Conservation (phyloP, 2,797 vertebrate species). For the Cyclura pinguis region DNA sequence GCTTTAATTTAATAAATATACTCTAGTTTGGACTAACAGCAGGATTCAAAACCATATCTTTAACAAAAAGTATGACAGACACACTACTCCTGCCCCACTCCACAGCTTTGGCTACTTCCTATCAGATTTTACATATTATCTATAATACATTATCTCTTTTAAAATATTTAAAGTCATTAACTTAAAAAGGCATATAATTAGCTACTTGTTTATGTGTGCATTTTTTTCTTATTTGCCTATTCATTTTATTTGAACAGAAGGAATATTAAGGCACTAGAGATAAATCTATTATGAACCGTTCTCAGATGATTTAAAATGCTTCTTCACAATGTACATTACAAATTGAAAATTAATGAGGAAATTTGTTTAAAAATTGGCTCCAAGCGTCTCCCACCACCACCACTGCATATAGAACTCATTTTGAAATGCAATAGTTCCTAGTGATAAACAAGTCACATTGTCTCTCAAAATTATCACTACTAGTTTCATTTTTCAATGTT, state of each 20-base stretch:
- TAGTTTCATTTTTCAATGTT: constrained; percentile 64
- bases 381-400: constrained; percentile 32
- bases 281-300: constrained; percentile 59
- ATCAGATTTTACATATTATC: not conserved
- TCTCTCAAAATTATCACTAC: constrained; percentile 63
- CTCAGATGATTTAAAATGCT: constrained; percentile 61
- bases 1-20: too few species aligned
- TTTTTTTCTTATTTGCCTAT: constrained; percentile 38
- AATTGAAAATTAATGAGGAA: constrained; percentile 77
- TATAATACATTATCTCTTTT: constrained; percentile 27
- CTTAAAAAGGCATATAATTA: constrained; percentile 38
- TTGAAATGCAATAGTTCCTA: constrained; percentile 56
- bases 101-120: not conserved
- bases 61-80: not conserved
- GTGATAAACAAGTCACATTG: constrained; percentile 62
- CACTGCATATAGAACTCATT: constrained; percentile 57
- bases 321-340: constrained; percentile 59
- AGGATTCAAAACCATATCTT: not conserved
- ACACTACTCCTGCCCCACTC: not conserved
- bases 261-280: constrained; percentile 67
- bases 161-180: constrained; percentile 38
- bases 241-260: constrained; percentile 64
- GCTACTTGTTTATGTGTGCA: constrained; percentile 43
- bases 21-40: too few species aligned
- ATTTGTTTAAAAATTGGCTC: constrained; percentile 70